A percentile compares a stretch with the other conserved stretches of the same genome.
Evolutionary conservation across 37 sponge, comb jelly and placozoan genomes (phyloP).

Genomic region (Chondrosia reniformis): DNA sequence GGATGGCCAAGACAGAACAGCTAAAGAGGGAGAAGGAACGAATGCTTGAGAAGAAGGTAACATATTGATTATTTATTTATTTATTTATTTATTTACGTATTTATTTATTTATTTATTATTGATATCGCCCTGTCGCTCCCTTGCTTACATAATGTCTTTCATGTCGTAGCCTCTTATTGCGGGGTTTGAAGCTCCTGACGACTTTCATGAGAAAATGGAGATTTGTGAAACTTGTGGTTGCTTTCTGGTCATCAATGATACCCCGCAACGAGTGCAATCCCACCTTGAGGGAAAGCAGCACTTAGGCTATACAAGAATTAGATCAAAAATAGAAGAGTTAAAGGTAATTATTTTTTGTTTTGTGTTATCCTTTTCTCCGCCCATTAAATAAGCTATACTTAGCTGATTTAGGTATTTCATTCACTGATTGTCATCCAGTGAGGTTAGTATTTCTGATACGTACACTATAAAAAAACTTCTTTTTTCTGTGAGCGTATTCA

Average conservation of each 20-base stretch:
- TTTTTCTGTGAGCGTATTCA: too few relatives aligned
- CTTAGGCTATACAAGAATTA: slow-evolving; percentile 76
- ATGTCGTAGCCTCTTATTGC: slow-evolving; percentile 33
- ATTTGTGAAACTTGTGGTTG: slow-evolving; percentile 93
- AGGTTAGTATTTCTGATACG: too few relatives aligned
- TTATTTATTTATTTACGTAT: too few relatives aligned
- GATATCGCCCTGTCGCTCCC: too few relatives aligned
- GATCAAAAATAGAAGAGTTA: slow-evolving; percentile 65
- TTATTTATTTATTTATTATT: too few relatives aligned
- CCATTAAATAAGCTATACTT: neutral
- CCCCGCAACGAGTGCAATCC: slow-evolving; percentile 83
- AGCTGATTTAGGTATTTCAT: neutral
- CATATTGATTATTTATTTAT: too few relatives aligned
- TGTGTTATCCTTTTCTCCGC: neutral
- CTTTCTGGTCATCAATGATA: slow-evolving; percentile 93
- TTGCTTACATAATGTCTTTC: neutral
- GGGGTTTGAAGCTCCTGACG: slow-evolving; percentile 71
- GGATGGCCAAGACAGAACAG: slow-evolving; percentile 71
- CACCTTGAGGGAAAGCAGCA: slow-evolving; percentile 97
- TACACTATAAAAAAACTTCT: too few relatives aligned
- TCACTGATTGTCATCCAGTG: too few relatives aligned
- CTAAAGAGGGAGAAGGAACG: slow-evolving; percentile 81
- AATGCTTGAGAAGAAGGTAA: slow-evolving; percentile 14
- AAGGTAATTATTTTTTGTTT: slow-evolving; percentile 51
- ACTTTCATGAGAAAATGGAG: slow-evolving; percentile 94